These are phyloP conservation scores for Ruditapes philippinarum DNA, from an alignment of 1,140 invertebrate species.

Conservation along the genomic window DNA sequence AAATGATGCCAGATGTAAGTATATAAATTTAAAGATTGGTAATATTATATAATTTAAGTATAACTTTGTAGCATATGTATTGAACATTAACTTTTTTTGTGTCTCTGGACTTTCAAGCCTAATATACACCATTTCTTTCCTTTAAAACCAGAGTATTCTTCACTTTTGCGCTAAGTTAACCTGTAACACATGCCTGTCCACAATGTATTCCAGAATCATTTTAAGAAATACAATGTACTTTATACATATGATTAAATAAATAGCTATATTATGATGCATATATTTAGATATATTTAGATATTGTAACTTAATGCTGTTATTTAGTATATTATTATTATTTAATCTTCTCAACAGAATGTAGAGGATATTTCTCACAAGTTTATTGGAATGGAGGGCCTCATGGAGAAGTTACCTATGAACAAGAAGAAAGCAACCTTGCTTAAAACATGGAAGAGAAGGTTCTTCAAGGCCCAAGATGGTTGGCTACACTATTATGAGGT, in stretches of 20 bases:
- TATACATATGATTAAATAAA: neutral
- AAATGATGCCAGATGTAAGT: constrained; percentile 82
- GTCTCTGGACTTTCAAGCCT: too few relatives aligned
- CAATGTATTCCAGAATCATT: too few relatives aligned
- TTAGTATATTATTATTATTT: too few relatives aligned
- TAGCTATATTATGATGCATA: neutral
- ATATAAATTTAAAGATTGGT: too few relatives aligned
- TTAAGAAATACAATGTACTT: neutral
- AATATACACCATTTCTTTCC: too few relatives aligned
- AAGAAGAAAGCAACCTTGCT: constrained; percentile 89
- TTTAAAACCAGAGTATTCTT: too few relatives aligned
- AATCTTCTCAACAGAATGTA: constrained; percentile 69
- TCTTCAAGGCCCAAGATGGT: constrained; percentile 88
- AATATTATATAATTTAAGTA: too few relatives aligned
- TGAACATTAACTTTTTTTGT: too few relatives aligned
- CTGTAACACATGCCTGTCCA: too few relatives aligned
- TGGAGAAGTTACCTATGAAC: constrained; percentile 88
- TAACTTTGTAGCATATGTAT: too few relatives aligned
- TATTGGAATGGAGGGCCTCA: constrained; percentile 86
- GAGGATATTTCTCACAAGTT: constrained; percentile 83
- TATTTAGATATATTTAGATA: neutral
- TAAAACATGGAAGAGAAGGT: constrained; percentile 89
- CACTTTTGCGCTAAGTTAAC: too few relatives aligned
- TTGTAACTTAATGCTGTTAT: neutral
- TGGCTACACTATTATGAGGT: constrained; percentile 88